Evolutionary conservation across 2,797 vertebrate species (phyloP).

Genomic region (Manis javanica): DNA sequence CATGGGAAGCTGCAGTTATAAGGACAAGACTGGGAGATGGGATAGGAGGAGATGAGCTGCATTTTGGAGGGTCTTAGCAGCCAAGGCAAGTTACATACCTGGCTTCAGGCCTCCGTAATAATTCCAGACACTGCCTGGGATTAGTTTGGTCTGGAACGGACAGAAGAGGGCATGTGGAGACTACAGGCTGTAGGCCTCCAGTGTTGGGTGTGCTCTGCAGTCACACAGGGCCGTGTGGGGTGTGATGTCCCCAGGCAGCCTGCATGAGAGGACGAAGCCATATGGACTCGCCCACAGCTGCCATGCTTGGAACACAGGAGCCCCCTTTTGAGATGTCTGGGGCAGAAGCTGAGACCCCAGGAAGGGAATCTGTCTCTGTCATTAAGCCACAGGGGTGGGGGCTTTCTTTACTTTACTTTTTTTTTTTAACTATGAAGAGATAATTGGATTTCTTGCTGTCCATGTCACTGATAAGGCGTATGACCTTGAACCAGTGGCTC

Average conservation of each 20-base stretch:
- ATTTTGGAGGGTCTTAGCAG: neutral
- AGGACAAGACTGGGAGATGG: too few species aligned
- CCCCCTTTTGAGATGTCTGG: too few species aligned
- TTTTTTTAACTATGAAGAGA: neutral
- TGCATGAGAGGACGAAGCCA: rapidly evolving
- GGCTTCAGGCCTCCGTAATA: too few species aligned
- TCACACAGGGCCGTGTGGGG: neutral
- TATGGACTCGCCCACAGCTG: neutral
- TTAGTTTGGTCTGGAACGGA: neutral
- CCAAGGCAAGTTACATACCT: neutral
- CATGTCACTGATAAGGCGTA: neutral
- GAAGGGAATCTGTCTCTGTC: neutral
- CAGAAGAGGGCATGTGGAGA: rapidly evolving
- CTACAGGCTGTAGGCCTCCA: rapidly evolving
- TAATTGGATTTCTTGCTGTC: neutral
- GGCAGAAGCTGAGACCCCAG: too few species aligned
- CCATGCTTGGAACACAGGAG: too few species aligned
- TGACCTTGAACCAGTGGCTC: neutral
- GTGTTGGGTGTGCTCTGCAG: too few species aligned
- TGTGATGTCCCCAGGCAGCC: neutral
- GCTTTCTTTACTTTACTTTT: neutral
- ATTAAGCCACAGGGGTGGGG: too few species aligned
- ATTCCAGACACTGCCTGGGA: neutral
- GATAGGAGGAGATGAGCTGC: neutral
- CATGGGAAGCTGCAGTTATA: rapidly evolving